Conservation (phyloP, 1,140 invertebrate genomes). For the Caenorhabditis brenneri region DNA sequence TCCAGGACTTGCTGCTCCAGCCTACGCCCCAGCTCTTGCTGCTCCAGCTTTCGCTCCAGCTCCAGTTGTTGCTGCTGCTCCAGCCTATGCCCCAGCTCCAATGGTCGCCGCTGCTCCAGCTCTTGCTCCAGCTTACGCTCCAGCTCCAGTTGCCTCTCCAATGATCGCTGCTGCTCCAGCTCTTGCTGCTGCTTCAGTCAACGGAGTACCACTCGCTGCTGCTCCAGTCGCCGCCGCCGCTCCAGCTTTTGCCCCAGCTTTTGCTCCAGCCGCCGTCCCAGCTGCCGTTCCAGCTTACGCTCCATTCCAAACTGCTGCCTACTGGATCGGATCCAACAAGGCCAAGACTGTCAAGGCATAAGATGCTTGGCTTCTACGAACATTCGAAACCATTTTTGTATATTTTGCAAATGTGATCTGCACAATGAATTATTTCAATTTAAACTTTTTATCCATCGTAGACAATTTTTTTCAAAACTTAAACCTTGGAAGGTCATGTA, state of each 20-base stretch:
- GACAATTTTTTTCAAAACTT: no score
- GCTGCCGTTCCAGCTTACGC: conserved; percentile 55
- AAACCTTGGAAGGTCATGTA: no score
- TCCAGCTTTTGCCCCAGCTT: conserved; percentile 4
- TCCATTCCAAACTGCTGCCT: conserved; percentile 55
- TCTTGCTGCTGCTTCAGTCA: neutral
- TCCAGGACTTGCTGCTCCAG: conserved; percentile 3
- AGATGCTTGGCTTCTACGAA: neutral
- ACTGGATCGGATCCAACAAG: conserved; percentile 58
- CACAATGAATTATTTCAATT: neutral
- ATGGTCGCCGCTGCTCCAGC: neutral
- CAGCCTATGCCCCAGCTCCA: neutral
- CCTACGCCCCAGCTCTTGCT: neutral
- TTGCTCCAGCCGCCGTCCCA: conserved; percentile 11
- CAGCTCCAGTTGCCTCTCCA: neutral
- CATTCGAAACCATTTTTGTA: neutral
- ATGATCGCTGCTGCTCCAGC: conserved; percentile 19
- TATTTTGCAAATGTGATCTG: conserved; percentile 22
- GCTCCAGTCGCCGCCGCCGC: neutral
- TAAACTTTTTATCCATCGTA: neutral
- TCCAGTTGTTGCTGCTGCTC: neutral
- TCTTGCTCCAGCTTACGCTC: neutral
- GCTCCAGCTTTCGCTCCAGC: neutral
- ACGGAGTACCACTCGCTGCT: neutral
- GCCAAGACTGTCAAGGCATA: conserved; percentile 45